Base-by-base conservation (phyloP, 2,113 vertebrate genomes). In the Dryoscopus gambensis region DNA sequence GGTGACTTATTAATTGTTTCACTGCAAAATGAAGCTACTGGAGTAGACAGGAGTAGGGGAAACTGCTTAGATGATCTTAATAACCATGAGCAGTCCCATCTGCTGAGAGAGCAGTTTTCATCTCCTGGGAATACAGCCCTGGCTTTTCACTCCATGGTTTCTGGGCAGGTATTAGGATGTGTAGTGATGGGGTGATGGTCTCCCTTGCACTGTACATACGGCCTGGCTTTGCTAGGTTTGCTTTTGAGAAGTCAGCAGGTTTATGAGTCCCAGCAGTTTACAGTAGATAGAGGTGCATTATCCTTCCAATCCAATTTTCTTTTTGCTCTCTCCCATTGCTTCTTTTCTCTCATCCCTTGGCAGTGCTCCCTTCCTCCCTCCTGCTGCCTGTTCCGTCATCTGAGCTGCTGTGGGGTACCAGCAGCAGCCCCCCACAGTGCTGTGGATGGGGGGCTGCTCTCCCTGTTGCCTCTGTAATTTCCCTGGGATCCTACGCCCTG, bases 111-210 rank as follows among this genome's bases (percentile, higher is more conserved):
- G 33, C 8, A 8, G 13, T 28, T 76, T 47, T 46, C 20, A 9
- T n/a, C 30, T 33, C 33, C 44, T 80, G 50, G 53, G 50, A 84
- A 8, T 5, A 10, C 22, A 87, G 64, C 42, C 22, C 42, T 78
- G 80, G 23, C n/a, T 70, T 73, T 30, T 44, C 13, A 6, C 16
- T 23, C 20, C 6, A 3, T 33, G 68, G 6, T 27, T 53, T 30
- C 31, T 11, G 52, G 56, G 35, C 24, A 30, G 60, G 15, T 0
- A 0, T 11, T 13, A 27, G 35, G 50, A 28, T 46, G 28, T 82
- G 17, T 39, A 42, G 7, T 52, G 52, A 20, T 15, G 53, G 17
- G 37, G 14, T 1, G 5, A 28, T 20, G 7, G 6, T 52, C 19
- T 85, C 18, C 39, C 71, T 55, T 13, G 4, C 42, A 13, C 20